Conservation (phyloP, 2,797 vertebrate genomes). For the Lycodopsis pacificus region DNA sequence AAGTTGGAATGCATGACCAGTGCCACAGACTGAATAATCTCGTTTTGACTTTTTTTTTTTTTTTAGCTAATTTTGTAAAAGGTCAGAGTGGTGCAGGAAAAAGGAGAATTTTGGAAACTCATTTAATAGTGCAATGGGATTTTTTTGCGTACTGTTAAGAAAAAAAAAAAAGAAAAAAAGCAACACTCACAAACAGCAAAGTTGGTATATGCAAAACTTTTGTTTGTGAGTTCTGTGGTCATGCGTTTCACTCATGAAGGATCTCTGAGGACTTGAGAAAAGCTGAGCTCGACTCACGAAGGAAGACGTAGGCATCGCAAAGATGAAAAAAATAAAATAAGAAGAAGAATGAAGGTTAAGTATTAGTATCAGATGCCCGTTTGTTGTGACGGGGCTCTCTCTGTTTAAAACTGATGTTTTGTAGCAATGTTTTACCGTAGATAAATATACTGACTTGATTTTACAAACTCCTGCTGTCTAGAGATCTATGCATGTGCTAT, state of each 20-base stretch:
- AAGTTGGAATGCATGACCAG: conserved; percentile 89
- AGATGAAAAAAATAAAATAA: conserved; percentile 41
- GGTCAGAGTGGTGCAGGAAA: conserved; percentile 56
- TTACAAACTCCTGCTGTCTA: conserved; percentile 89
- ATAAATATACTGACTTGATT: conserved; percentile 86
- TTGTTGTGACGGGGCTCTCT: conserved; percentile 62
- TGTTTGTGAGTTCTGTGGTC: conserved; percentile 80
- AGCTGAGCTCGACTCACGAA: conserved; percentile 67
- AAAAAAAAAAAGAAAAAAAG: conserved; percentile 10
- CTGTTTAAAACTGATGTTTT: conserved; percentile 82
- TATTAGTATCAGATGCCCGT: conserved; percentile 74
- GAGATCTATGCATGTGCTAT: conserved; percentile 92
- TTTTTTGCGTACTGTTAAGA: conserved; percentile 74
- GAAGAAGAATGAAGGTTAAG: conserved; percentile 74
- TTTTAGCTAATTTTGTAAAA: conserved; percentile 80
- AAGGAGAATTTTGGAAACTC: conserved; percentile 64
- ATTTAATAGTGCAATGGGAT: conserved; percentile 72
- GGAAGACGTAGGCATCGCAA: conserved; percentile 62
- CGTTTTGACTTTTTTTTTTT: conserved; percentile 72
- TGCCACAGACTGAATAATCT: conserved; percentile 83
- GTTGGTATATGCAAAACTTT: conserved; percentile 77
- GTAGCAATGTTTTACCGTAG: conserved; percentile 86
- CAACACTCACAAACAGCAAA: conserved; percentile 77
- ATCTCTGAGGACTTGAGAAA: conserved; percentile 74
- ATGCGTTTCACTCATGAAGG: conserved; percentile 74